These are phyloP conservation scores for Spodoptera picta DNA, from an alignment of 2,888 invertebrate species.

Conservation along the genomic window DNA sequence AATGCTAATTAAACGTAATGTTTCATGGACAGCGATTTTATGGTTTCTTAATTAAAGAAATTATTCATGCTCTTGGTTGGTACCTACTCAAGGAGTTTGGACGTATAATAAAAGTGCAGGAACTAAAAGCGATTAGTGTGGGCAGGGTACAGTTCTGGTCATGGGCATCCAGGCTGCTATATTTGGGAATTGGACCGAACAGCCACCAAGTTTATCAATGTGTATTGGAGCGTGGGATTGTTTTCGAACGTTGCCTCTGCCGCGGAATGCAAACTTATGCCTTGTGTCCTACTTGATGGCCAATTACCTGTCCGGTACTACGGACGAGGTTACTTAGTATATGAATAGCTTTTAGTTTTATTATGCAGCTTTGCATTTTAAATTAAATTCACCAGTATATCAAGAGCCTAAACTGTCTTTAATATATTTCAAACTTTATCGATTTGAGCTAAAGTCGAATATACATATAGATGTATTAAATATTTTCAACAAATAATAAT, in stretches of 20 bases:
- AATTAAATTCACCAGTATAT: background rate
- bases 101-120: constrained; percentile 18
- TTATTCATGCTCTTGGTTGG: constrained; percentile 6
- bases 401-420: background rate
- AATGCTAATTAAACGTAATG: constrained; percentile 1
- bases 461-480: too few relatives aligned
- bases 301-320: constrained; percentile 51
- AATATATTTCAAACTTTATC: too few relatives aligned
- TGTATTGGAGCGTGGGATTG: constrained; percentile 81
- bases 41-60: constrained; percentile 21
- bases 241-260: constrained; percentile 74
- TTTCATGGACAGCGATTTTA: constrained; percentile 2
- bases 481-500: too few relatives aligned
- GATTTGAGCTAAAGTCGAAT: too few relatives aligned
- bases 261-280: constrained; percentile 65
- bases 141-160: constrained; percentile 41
- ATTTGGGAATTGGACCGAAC: constrained; percentile 75
- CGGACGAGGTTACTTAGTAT: constrained; percentile 26
- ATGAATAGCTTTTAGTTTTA: constrained; percentile 14
- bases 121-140: constrained; percentile 47
- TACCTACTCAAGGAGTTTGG: constrained; percentile 13
- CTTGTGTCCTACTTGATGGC: constrained; percentile 63
- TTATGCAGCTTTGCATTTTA: constrained; percentile 1
- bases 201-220: constrained; percentile 77
- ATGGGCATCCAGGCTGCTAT: constrained; percentile 62